Evolutionary conservation across 2,888 invertebrate genomes (phyloP), one percentile per base, ranked within the genome.

Genomic region (Andrena haemorrhoa): DNA sequence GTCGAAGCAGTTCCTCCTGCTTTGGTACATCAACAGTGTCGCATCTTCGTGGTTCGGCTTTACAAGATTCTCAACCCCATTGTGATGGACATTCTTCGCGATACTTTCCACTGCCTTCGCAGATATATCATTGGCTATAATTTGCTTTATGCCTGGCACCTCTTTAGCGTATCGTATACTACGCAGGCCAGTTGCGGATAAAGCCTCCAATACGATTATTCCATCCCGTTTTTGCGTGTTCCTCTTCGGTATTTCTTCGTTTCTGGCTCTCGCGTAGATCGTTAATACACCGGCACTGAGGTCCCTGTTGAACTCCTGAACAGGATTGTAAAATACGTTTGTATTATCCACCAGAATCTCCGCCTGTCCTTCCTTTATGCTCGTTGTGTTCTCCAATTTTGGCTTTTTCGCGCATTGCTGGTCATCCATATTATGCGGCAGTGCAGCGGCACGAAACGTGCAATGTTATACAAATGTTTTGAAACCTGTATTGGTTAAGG

Each of bases 221-320:
- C 96, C 96, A 77, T 95, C 90, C 2, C 56, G 23, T 1, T 64
- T 63, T 6, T 56, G 20, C 10, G 0, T 2, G 26, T 33, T 8
- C 10, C 16, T 74, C 6, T 76, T 49, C 23, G 33, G 80, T 73
- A 23, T 91, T 94, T 88, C 94, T 94, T 29, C 96, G 95, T 88
- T 47, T 51, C 47, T 65, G 4, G 72, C 33, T 49, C 95, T 94
- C 7, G 95, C 95, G 91, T 96, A 97, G n/a, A 96, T 94, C 77
- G 95, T 95, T 29, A 98, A 93, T 0, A 97, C 97, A 5, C 96
- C 95, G 88, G 97, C 95, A 92, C 98, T 97, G 85, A 99, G 94
- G 94, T 99, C 99, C 85, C 99, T 95, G 93, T 99, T 99, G 91
- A 99, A 99, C 94, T 99, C 98, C 94, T 99, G 99, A 0, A 99